Conservation (phyloP, 2,113 vertebrate species). For the Poeciliopsis occidentalis region DNA sequence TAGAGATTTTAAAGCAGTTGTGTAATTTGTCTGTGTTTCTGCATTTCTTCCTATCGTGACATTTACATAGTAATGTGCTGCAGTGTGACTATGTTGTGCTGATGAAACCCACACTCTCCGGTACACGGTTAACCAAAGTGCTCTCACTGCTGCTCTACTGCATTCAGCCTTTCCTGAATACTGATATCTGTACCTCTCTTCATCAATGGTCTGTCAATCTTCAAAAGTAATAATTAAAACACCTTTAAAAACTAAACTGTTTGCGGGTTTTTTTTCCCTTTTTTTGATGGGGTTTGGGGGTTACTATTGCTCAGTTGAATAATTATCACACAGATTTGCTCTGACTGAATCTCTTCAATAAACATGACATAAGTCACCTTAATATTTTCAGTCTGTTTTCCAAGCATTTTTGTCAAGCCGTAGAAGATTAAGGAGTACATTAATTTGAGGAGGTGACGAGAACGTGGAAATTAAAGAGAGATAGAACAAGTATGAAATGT, state of each 20-base stretch:
- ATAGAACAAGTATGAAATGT: too few relatives aligned
- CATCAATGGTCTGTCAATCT: constrained; percentile 67
- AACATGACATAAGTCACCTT: too few relatives aligned
- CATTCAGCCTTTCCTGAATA: constrained; percentile 67
- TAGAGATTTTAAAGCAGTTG: constrained; percentile 37
- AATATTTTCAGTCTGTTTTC: too few relatives aligned
- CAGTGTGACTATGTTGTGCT: constrained; percentile 47
- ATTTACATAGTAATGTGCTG: constrained; percentile 52
- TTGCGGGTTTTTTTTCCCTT: constrained; percentile 9
- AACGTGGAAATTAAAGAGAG: not conserved
- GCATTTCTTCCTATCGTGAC: constrained; percentile 46
- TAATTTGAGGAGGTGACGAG: not conserved
- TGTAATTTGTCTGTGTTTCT: constrained; percentile 43
- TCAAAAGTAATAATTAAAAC: constrained; percentile 64
- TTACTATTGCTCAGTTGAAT: not conserved
- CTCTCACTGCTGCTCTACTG: constrained; percentile 67
- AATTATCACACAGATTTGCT: not conserved
- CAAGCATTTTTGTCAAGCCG: too few relatives aligned
- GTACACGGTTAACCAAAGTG: constrained; percentile 70
- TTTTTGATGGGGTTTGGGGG: not conserved
- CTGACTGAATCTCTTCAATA: not conserved
- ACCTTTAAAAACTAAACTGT: constrained; percentile 30
- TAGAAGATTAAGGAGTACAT: too few relatives aligned
- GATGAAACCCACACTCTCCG: constrained; percentile 42
- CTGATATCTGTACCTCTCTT: constrained; percentile 76